Base-by-base conservation (phyloP, 2,888 invertebrate genomes). In the Therioaphis trifolii region DNA sequence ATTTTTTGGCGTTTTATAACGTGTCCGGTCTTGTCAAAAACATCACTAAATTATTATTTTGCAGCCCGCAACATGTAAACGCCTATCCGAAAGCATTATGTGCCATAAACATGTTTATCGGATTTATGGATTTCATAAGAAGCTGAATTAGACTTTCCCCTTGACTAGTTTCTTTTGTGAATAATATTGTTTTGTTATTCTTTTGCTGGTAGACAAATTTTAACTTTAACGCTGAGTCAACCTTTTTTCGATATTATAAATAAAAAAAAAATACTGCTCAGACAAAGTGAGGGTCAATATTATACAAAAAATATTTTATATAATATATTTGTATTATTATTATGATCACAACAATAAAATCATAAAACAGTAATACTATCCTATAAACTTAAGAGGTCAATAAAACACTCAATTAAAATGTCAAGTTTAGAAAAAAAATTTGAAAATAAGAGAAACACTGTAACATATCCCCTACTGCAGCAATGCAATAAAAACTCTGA, bases 1-100 rank as follows among this genome's bases (percentile, higher is more conserved):
- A 71, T 55, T 80, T 76, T 61, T 66, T 46, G 35, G 80, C 29
- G 72, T 63, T 80, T 82, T 82, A 63, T 63, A 82, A 82, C 72
- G 72, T 72, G 80, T 82, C 80, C 80, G 80, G 63, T 74, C 80
- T 82, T 72, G 80, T 82, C 80, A 82, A 63, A 82, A 82, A 82
- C 61, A 82, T 74, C 80, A n/a, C 72, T 82, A 82, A 82, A 82
- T 82, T 82, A 72, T 82, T 61, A 52, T 77, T 61, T 63, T 72
- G 52, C 68, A 4, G 12, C 49, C 55, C 71, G 69, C 69, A 35
- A 63, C 72, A 74, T 82, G 63, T 72, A 49, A 82, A 82, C 80
- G 80, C 80, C 80, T 82, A 82, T 61, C 55, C n/a, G 15, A 61
- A 12, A 21, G 61, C 29, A 63, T 63, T 72, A 46, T 63, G 46